Evolutionary conservation across 2,888 invertebrate genomes (phyloP).

Genomic region (Caenorhabditis japonica): DNA sequence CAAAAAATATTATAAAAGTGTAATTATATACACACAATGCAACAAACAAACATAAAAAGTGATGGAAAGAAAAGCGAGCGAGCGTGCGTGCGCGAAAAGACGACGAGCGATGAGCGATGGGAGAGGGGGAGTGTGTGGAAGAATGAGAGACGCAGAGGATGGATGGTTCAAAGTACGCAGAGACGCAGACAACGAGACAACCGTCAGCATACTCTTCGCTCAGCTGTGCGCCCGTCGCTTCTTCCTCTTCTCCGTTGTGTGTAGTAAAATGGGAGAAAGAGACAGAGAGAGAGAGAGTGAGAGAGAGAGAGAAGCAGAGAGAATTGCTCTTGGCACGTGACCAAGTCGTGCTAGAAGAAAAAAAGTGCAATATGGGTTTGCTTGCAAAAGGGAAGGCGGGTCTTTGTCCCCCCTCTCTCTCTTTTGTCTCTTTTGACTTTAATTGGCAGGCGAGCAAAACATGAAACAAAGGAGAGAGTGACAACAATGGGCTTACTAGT

Average conservation of each 20-base stretch:
- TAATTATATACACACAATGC: slow-evolving; percentile 48
- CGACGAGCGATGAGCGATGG: slow-evolving; percentile 15
- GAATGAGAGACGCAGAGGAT: slow-evolving; percentile 8
- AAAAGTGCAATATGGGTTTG: background rate
- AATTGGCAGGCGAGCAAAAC: no score
- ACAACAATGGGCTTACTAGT: no score
- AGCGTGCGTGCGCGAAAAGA: background rate
- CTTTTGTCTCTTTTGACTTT: no score
- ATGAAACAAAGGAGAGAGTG: no score
- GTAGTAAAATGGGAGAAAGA: slow-evolving; percentile 26
- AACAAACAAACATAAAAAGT: slow-evolving; percentile 48
- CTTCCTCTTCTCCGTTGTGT: no score
- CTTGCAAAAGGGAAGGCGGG: slow-evolving; percentile 1
- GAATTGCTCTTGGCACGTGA: no score
- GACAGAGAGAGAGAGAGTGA: slow-evolving; percentile 5
- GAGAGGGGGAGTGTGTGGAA: background rate
- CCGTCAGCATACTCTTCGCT: background rate
- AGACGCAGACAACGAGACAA: no score
- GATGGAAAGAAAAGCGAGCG: slow-evolving; percentile 17
- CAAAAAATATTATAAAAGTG: slow-evolving; percentile 14
- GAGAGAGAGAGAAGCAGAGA: background rate
- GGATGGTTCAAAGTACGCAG: no score
- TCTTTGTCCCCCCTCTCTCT: no score
- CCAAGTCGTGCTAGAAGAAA: no score
- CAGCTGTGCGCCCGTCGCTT: no score